Conservation (phyloP, 2,797 vertebrate genomes). For the Macropodus opercularis region DNA sequence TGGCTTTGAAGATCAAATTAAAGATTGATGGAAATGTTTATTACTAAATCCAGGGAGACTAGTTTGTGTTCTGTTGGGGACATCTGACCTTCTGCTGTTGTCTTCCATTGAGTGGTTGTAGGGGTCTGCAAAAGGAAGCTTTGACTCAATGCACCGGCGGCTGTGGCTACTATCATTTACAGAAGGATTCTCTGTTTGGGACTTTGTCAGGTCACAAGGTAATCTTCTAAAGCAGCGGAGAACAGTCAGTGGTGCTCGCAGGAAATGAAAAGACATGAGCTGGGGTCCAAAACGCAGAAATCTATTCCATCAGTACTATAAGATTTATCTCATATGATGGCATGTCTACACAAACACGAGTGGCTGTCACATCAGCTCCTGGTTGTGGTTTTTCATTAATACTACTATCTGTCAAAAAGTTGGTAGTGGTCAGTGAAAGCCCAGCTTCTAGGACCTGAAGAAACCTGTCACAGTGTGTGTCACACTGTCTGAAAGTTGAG, state of each 20-base stretch:
- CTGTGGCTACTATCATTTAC: slow-evolving; percentile 15
- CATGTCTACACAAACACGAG: slow-evolving; percentile 2
- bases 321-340: slow-evolving; percentile 18
- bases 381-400: not conserved
- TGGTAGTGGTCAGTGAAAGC: no score
- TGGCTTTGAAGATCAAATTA: not conserved
- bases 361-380: not conserved
- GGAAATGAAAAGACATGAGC: slow-evolving; percentile 42
- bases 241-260: slow-evolving; percentile 30
- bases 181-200: slow-evolving; percentile 23
- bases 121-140: not conserved
- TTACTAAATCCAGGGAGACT: not conserved
- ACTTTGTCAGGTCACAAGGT: slow-evolving; percentile 40
- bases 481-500: no score
- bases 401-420: not conserved
- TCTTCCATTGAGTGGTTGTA: not conserved
- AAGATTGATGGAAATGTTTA: not conserved
- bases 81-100: not conserved
- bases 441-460: not conserved
- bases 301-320: slow-evolving; percentile 24
- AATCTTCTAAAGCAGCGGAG: slow-evolving; percentile 38
- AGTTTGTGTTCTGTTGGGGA: not conserved
- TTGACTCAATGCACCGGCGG: slow-evolving; percentile 8
- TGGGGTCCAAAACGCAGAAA: slow-evolving; percentile 35
- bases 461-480: no score